Evolutionary conservation across 2,888 invertebrate genomes (phyloP).

Genomic region (Diachrysia chrysitis): DNA sequence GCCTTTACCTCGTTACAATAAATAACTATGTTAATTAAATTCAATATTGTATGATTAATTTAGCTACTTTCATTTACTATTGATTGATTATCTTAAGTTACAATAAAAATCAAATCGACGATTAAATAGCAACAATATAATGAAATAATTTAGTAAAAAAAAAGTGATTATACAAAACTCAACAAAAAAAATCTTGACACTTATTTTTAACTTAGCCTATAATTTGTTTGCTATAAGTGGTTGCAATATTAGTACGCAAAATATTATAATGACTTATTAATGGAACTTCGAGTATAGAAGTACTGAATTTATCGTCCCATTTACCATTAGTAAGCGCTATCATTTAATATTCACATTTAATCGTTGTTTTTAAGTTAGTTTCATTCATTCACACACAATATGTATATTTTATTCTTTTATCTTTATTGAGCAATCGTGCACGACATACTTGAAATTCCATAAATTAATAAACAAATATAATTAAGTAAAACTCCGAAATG

Average conservation of each 20-base stretch:
- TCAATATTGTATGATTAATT: constrained; percentile 70
- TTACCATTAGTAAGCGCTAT: constrained; percentile 15
- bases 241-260: constrained; percentile 29
- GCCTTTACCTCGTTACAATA: constrained; percentile 58
- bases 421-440: constrained; percentile 48
- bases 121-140: constrained; percentile 24
- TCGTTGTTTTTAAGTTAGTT: constrained; percentile 12
- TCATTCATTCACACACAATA: constrained; percentile 21
- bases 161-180: constrained; percentile 24
- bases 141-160: constrained; percentile 27
- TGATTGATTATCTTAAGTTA: constrained; percentile 53
- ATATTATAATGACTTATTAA: constrained; percentile 31
- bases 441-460: constrained; percentile 48
- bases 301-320: constrained; percentile 30
- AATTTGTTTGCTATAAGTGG: constrained; percentile 34
- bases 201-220: constrained; percentile 28
- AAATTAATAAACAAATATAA: constrained; percentile 29
- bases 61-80: constrained; percentile 64
- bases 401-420: constrained; percentile 36
- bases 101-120: constrained; percentile 21
- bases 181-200: constrained; percentile 35
- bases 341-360: constrained; percentile 28
- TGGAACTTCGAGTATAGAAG: constrained; percentile 45
- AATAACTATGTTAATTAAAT: constrained; percentile 66
- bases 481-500: constrained; percentile 31